Evolutionary conservation across 2,888 invertebrate species (phyloP), one percentile per base, ranked within the genome.

Genomic region (Malthinus flaveolus): DNA sequence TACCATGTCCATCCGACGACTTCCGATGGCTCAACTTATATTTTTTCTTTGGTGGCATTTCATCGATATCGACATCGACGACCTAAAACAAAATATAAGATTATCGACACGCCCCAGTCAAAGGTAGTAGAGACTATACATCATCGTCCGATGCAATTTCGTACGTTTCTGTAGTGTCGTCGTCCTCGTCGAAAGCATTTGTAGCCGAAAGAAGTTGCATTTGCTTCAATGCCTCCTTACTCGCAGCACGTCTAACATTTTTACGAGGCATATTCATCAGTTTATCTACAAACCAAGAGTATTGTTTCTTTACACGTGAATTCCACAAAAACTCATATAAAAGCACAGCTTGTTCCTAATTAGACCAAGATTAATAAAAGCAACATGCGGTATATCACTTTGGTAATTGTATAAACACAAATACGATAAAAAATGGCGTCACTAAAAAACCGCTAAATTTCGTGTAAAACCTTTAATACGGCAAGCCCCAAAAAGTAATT

Each of bases 121-220:
- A 52, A 54, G 58, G 51, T 42, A 49, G 34, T 7, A 71, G 36
- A 13, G 9, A 39, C 7, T 39, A 71, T 44, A 68, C 75, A 57
- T 76, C 76, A 58, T 75, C 77, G 50, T 75, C 78, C 10, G 80
- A 71, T 13, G 79, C 77, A 56, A 82, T 81, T 49, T 80, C 81
- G 32, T 80, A 68, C 6, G 81, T 78, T n/a, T 80, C 71, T 4
- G 78, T 78, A 9, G 46, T 35, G 62, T 79, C 78, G 60, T 80
- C 80, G 4, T 78, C 79, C 55, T 79, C 77, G 59, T 80, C 81
- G 1, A 80, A 78, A 11, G 74, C 72, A 49, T 75, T 72, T 54
- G 71, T 73, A 48, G 73, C 73, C 47, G 75, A 65, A 44, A 76
- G 63, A 42, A 75, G 69, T 50, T 76, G 75, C 73, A 77, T 75